A percentile compares a stretch with the other conserved stretches of the same genome.
phyloP scores from a whole-genome alignment of 2,888 invertebrate genomes.

The Andrena haemorrhoa region DNA sequence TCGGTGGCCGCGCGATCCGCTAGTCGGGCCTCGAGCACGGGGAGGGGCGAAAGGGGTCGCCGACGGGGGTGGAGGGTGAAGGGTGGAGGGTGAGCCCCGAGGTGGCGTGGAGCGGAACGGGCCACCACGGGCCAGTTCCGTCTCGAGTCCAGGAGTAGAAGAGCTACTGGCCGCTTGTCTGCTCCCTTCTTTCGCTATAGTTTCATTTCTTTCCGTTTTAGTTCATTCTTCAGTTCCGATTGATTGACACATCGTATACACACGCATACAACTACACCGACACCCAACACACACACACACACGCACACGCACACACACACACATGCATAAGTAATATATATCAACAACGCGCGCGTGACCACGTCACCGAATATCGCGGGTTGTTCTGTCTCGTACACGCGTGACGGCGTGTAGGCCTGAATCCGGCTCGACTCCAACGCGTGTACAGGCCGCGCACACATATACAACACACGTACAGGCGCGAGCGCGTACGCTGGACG shows the following conservation, averaged over 20 bases:
- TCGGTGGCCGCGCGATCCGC: slow-evolving; percentile 57
- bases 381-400: slow-evolving; percentile 42
- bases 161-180: slow-evolving; percentile 87
- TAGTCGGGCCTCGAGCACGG: slow-evolving; percentile 37
- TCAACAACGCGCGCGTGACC: slow-evolving; percentile 20
- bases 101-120: slow-evolving; percentile 75
- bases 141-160: slow-evolving; percentile 86
- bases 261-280: slow-evolving; percentile 41
- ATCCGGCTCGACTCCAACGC: too few relatives aligned
- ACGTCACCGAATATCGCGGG: slow-evolving; percentile 42
- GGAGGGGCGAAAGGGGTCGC: slow-evolving; percentile 74
- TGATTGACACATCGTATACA: slow-evolving; percentile 76
- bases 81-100: slow-evolving; percentile 67
- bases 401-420: slow-evolving; percentile 30
- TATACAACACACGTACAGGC: slow-evolving; percentile 26
- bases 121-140: slow-evolving; percentile 82
- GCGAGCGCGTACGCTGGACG: slow-evolving; percentile 4
- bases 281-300: slow-evolving; percentile 1
- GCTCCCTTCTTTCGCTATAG: slow-evolving; percentile 86
- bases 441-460: slow-evolving; percentile 7
- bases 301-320: background rate
- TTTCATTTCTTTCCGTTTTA: slow-evolving; percentile 84
- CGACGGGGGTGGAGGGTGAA: slow-evolving; percentile 63
- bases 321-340: slow-evolving; percentile 32
- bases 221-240: slow-evolving; percentile 81